Evolutionary conservation across 2,888 invertebrate genomes (phyloP), one percentile per base, ranked within the genome.

Genomic region (Alloscopus bannaensis): DNA sequence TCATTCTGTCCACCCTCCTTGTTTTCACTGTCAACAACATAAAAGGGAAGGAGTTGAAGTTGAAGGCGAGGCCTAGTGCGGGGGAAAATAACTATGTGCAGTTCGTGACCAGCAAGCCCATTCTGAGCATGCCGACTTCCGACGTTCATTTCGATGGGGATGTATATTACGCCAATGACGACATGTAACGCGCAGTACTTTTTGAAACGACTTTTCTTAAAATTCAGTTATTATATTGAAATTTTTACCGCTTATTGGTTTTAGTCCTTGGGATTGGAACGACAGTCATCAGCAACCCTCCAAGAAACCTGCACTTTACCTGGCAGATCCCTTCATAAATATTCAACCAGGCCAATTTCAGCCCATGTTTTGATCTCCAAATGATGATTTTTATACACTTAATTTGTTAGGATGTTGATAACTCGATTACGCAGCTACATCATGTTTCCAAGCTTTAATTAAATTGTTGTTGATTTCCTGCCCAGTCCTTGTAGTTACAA

Each of bases 311-410:
- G 60, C 71, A 13, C 29, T 72, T 3, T 72, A 72, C 40, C 22
- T 72, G 13, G 72, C 72, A 2, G 72, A 72, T 28, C 72, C 72
- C 2, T 72, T 72, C 28, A 72, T 72, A 6, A 72, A 72, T 22
- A 72, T 72, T 20, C 70, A 70, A 31, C 71, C 55, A 8, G 72
- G 72, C 16, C 26, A 64, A 13, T 72, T 72, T 22, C 72, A 72
- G 26, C 72, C 72, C 1, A 72, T 72, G 64, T 50, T 36, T 8
- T 60, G 18, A 36, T 18, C n/a, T n/a, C n/a, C n/a, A n/a, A n/a
- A n/a, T n/a, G n/a, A n/a, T n/a, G n/a, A n/a, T n/a, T n/a, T n/a
- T n/a, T n/a, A 6, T 36, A 8, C 36, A 36, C 36, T 36, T 36
- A 6, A 36, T 36, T 36, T 36, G 36, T 36, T 36, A n/a, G n/a